Evolutionary conservation across 1,140 invertebrate species (phyloP), one percentile per base, ranked within the genome.

Genomic region (Drosophila kanapiae): DNA sequence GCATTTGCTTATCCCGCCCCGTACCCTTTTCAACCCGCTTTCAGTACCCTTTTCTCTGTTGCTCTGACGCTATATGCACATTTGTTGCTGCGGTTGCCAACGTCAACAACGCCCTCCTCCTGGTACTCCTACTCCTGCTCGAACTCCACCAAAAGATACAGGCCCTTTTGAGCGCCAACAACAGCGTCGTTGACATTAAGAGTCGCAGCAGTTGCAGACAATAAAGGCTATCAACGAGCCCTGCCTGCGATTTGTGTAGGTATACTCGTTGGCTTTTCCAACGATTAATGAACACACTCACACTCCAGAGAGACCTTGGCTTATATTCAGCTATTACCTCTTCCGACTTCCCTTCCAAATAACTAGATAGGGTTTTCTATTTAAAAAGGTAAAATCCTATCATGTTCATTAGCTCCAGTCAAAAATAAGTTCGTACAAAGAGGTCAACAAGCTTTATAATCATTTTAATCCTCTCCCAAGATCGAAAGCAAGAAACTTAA

Each of bases 71-170:
- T 80, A 76, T 80, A 76, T 88, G 83, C 76, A 77, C 80, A 87
- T 88, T 87, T 86, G 83, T 82, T 80, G 80, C 76, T 86, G 83
- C 80, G 84, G 83, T 80, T 88, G 76, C 53, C 69, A 85, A 64
- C 81, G 78, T 85, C 78, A 84, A 84, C 81, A 58, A 18, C 35
- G 10, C 6, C 16, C 47, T 11, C n/a, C 33, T 42, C 9, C 18
- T 10, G 4, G 11, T 18, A 9, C 33, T 23, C 11, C 10, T 11
- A 11, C 31, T 37, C 38, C 14, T 3, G 5, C 13, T 7, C 11
- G 13, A 33, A n/a, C 29, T 31, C 40, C 27, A 4, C 27, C 18
- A 9, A 11, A 33, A 23, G 54, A 23, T 42, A 31, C 61, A 60
- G 23, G 29, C 37, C 56, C 29, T 10, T 16, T 27, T 14, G 23